Evolutionary conservation across 2,797 vertebrate genomes (phyloP).

Genomic region (Pipistrellus nathusii): DNA sequence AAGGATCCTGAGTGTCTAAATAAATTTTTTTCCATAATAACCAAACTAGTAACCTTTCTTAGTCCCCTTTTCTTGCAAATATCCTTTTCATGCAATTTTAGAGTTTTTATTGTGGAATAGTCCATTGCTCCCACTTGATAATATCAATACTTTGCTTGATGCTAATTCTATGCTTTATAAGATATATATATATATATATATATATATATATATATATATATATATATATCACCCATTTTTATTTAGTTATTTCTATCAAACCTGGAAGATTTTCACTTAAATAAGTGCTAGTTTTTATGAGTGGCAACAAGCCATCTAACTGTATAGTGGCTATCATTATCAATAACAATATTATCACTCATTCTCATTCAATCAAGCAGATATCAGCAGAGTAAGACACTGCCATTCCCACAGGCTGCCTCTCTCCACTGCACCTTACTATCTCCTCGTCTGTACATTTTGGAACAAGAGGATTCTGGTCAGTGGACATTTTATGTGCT

Average conservation of each 20-base stretch:
- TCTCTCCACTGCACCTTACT: not conserved
- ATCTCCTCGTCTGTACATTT: not conserved
- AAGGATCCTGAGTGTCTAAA: not conserved
- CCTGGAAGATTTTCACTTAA: not conserved
- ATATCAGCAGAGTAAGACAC: not conserved
- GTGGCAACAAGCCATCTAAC: not conserved
- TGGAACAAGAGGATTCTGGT: not conserved
- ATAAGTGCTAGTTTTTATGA: not conserved
- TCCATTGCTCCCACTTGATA: not conserved
- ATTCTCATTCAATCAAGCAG: not conserved
- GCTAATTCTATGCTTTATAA: not conserved
- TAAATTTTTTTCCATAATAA: not conserved
- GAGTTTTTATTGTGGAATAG: not conserved
- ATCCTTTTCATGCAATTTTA: not conserved
- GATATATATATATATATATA: too few relatives aligned
- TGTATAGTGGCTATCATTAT: not conserved
- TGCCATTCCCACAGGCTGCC: not conserved
- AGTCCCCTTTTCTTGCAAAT: not conserved
- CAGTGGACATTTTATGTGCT: not conserved
- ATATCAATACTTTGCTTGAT: not conserved
- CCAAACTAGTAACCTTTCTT: not conserved
- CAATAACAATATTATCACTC: not conserved
- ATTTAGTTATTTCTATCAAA: not conserved
- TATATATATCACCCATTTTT: too few relatives aligned
- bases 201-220: too few relatives aligned